Percentiles rank a stretch among this genome's conserved stretches.
phyloP scores from a whole-genome alignment of 2,113 vertebrate genomes.

The Hassar affinis region DNA sequence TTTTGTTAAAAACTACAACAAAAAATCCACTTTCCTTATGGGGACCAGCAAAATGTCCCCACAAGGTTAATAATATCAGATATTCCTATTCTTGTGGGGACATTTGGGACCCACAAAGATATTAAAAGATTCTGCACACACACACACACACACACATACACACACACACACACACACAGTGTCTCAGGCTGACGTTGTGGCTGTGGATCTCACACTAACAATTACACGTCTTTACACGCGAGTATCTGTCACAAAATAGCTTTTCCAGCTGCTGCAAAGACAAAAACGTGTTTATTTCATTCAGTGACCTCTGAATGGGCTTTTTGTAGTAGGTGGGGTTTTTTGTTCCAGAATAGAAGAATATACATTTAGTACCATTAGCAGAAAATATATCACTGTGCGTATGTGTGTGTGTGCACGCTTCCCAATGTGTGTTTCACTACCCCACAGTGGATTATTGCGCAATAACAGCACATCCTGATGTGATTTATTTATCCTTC shows the following conservation, averaged over 20 bases:
- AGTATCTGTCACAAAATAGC: conserved; percentile 1
- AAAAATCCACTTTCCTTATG: no score
- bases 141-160: conserved; percentile 21
- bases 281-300: not conserved
- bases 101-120: no score
- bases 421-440: not conserved
- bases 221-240: conserved; percentile 5
- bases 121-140: no score
- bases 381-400: not conserved
- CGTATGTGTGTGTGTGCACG: not conserved
- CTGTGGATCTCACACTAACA: not conserved
- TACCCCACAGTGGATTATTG: not conserved
- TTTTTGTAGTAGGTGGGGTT: not conserved
- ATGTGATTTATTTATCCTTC: not conserved
- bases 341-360: not conserved
- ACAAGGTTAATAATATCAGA: no score
- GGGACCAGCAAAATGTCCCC: no score
- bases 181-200: not conserved
- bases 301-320: not conserved
- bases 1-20: no score
- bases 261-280: not conserved
- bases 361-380: not conserved
- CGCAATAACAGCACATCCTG: not conserved
- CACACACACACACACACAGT: not conserved
- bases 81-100: no score